phyloP scores from a whole-genome alignment of 2,113 vertebrate species.

The Anhinga rufa region DNA sequence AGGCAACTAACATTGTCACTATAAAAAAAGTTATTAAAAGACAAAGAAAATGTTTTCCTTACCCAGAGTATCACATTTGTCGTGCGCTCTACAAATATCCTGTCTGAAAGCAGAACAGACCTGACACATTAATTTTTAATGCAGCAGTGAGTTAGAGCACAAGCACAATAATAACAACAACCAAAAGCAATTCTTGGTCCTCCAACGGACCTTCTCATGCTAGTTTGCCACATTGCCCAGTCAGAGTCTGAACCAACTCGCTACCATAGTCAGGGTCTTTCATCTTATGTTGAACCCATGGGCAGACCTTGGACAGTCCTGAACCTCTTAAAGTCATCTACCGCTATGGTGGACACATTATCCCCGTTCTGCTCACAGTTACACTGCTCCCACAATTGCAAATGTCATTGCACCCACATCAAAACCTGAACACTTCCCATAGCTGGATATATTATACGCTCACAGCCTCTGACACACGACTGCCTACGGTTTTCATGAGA shows the following conservation, averaged over 20 bases:
- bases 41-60: constrained; percentile 52
- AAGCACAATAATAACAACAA: not conserved
- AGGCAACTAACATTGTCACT: not conserved
- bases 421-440: not conserved
- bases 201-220: not conserved
- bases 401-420: not conserved
- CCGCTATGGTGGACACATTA: not conserved
- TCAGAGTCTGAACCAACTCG: not conserved
- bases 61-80: constrained; percentile 99
- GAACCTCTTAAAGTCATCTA: not conserved
- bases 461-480: not conserved
- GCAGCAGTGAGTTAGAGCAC: not conserved
- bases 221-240: not conserved
- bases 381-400: not conserved
- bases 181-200: not conserved
- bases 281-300: not conserved
- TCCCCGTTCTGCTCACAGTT: not conserved
- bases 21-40: not conserved
- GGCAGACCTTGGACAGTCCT: not conserved
- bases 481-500: not conserved
- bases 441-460: not conserved
- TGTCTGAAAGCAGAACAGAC: constrained; percentile 82
- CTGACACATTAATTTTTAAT: constrained; percentile 43
- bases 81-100: constrained; percentile 96
- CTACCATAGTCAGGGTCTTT: not conserved